These are phyloP conservation scores for Gallinago undulata DNA, from an alignment of 2,113 vertebrate species.

Conservation along the genomic window DNA sequence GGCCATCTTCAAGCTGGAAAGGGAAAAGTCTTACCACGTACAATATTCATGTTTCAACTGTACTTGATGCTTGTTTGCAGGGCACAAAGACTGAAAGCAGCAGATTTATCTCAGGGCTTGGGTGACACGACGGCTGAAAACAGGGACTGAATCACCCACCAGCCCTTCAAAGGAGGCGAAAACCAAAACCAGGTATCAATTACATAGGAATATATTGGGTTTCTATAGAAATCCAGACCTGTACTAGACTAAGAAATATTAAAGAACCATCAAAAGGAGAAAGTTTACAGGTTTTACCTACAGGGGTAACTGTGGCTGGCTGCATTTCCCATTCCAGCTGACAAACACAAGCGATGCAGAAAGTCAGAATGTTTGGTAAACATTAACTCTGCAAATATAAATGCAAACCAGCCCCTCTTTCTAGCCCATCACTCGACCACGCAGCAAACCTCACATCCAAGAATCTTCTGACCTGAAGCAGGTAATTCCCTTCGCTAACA, in stretches of 20 bases:
- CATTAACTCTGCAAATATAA: not conserved
- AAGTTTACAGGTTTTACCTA: not conserved
- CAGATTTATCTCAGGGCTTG: not conserved
- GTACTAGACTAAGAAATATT: not conserved
- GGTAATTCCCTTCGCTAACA: not conserved
- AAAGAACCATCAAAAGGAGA: not conserved
- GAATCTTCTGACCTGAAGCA: not conserved
- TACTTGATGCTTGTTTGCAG: not conserved
- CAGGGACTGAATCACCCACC: not conserved
- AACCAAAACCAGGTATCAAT: not conserved
- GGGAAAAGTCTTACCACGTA: not conserved
- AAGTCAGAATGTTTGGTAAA: not conserved
- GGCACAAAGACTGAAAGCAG: not conserved
- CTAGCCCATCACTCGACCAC: accelerated
- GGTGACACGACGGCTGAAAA: not conserved
- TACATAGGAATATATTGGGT: not conserved
- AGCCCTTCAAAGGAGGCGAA: not conserved
- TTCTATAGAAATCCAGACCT: not conserved
- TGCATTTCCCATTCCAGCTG: not conserved
- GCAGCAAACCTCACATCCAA: not conserved
- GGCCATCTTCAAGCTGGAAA: not conserved
- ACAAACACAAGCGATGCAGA: not conserved
- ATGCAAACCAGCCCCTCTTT: not conserved
- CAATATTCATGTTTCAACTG: not conserved
- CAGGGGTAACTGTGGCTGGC: not conserved